Evolutionary conservation across 1,140 invertebrate genomes (phyloP).

Genomic region (Medauroidea extradentata): DNA sequence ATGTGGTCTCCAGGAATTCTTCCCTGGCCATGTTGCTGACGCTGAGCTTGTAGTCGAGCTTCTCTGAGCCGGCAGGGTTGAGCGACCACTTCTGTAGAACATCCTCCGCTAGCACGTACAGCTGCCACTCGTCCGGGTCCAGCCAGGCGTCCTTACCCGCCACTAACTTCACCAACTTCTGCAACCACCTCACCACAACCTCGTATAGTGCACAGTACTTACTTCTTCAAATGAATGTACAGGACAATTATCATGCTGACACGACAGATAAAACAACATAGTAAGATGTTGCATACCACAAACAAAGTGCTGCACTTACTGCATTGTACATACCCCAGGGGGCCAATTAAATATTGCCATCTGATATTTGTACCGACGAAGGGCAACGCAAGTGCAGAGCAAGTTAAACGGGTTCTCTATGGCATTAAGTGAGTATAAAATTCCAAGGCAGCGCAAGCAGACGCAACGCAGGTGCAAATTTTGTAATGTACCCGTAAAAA

Average conservation of each 20-base stretch:
- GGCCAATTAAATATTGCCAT: no score
- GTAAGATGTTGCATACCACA: not conserved
- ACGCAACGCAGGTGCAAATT: no score
- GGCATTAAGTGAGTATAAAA: no score
- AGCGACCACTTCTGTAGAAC: constrained; percentile 66
- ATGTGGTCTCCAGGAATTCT: constrained; percentile 25
- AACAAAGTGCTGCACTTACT: not conserved
- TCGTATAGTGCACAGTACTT: not conserved
- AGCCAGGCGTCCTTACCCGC: constrained; percentile 37
- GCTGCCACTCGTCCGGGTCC: constrained; percentile 45
- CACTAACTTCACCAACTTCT: constrained; percentile 59
- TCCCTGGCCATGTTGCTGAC: constrained; percentile 57
- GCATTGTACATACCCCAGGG: no score
- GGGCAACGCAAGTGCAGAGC: no score
- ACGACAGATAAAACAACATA: not conserved
- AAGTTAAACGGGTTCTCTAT: no score
- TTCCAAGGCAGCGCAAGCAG: no score
- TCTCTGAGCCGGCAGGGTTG: constrained; percentile 33
- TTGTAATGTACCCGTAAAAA: no score
- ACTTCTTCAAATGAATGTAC: not conserved
- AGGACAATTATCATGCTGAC: not conserved
- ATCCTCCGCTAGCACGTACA: constrained; percentile 62
- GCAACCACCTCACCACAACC: constrained; percentile 28
- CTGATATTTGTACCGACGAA: no score
- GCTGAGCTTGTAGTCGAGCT: constrained; percentile 58